Evolutionary conservation across 2,888 invertebrate species (phyloP).

Genomic region (Ennomos fuscantarius): DNA sequence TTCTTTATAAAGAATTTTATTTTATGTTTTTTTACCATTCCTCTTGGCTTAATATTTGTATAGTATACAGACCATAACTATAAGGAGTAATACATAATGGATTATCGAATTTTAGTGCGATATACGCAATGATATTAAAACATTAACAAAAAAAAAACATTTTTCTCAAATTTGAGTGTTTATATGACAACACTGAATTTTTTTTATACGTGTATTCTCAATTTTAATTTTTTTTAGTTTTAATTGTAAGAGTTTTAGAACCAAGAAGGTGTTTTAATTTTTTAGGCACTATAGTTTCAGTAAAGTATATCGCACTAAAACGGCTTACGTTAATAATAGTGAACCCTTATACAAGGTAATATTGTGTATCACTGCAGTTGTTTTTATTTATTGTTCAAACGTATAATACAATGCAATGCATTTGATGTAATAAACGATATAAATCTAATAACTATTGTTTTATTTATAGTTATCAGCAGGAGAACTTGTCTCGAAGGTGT

Average conservation of each 20-base stretch:
- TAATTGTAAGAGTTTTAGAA: no score
- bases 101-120: conserved; percentile 38
- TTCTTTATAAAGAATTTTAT: conserved; percentile 54
- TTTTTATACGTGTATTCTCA: no score
- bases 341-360: conserved; percentile 63
- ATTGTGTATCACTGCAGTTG: conserved; percentile 62
- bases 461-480: conserved; percentile 12
- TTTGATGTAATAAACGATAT: conserved; percentile 81
- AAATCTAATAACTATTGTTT: conserved; percentile 44
- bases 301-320: conserved; percentile 42
- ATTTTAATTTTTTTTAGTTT: no score
- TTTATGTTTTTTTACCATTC: conserved; percentile 56
- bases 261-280: no score
- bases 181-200: no score
- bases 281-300: no score
- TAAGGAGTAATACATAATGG: conserved; percentile 42
- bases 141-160: no score
- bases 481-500: no score
- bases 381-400: conserved; percentile 74
- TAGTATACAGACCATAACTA: conserved; percentile 45
- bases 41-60: conserved; percentile 52
- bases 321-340: conserved; percentile 38
- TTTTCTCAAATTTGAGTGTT: no score
- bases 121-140: conserved; percentile 23
- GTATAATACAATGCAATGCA: conserved; percentile 74